These are phyloP conservation scores for Trachelus troglodyta DNA, from an alignment of 2,888 invertebrate species.

Conservation along the genomic window DNA sequence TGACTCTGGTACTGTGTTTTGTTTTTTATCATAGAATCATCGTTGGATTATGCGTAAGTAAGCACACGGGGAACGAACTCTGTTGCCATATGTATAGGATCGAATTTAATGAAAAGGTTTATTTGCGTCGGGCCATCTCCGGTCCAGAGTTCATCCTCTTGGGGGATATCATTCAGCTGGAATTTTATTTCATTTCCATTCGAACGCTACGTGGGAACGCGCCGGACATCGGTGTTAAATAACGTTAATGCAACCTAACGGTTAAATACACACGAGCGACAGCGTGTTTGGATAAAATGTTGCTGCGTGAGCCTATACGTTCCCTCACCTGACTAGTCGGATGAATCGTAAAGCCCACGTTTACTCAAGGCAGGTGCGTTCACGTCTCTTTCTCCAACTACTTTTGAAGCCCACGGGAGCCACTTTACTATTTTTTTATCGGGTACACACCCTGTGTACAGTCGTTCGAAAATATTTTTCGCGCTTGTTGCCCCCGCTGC, in stretches of 20 bases:
- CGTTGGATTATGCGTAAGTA: neutral
- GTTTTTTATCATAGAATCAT: neutral
- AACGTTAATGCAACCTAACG: slow-evolving; percentile 25
- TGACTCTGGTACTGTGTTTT: neutral
- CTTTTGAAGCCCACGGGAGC: neutral
- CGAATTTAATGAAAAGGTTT: neutral
- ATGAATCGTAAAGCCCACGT: neutral
- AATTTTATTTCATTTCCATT: slow-evolving; percentile 13
- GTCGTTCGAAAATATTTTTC: neutral
- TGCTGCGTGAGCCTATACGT: neutral
- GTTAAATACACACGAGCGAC: slow-evolving; percentile 17
- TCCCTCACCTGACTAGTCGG: neutral
- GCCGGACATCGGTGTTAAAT: slow-evolving; percentile 20
- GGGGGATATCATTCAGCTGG: slow-evolving; percentile 6
- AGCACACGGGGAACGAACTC: neutral
- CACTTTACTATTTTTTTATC: neutral
- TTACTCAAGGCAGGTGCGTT: neutral
- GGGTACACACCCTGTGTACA: neutral
- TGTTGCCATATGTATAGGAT: neutral
- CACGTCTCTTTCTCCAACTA: neutral
- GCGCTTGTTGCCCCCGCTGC: neutral
- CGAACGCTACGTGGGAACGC: slow-evolving; percentile 17
- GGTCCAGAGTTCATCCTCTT: neutral
- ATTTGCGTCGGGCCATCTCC: neutral
- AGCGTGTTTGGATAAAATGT: slow-evolving; percentile 21